These are phyloP conservation scores for Microtus pennsylvanicus DNA, from an alignment of 2,113 vertebrate genomes.

Conservation along the genomic window DNA sequence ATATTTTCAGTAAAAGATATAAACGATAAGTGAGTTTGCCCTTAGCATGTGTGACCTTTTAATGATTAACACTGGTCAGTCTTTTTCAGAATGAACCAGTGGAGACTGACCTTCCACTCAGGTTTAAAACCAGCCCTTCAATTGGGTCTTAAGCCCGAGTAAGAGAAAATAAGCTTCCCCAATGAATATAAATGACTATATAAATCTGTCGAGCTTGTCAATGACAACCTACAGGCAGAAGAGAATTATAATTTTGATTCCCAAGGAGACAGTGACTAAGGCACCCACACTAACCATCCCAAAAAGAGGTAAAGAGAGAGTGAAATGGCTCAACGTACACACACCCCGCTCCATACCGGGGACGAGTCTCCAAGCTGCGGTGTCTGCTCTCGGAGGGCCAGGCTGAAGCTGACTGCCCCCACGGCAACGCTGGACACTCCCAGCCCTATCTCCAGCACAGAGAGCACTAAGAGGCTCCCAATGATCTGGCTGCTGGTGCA, in stretches of 20 bases:
- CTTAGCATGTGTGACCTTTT: conserved; percentile 52
- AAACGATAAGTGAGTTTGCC: conserved; percentile 38
- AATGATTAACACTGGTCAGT: not conserved
- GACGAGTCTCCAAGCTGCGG: conserved; percentile 98
- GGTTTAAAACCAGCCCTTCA: conserved; percentile 76
- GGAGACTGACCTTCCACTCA: not conserved
- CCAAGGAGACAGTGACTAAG: conserved; percentile 65
- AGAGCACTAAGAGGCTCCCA: conserved; percentile 97
- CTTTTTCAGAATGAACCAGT: conserved; percentile 23
- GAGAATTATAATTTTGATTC: conserved; percentile 12
- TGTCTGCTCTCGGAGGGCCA: conserved; percentile 91
- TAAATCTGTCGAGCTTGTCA: conserved; percentile 43
- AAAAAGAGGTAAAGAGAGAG: conserved; percentile 90
- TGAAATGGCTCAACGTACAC: conserved; percentile 95
- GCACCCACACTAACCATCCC: conserved; percentile 80
- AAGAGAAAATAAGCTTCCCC: not conserved
- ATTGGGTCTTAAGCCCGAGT: conserved; percentile 48
- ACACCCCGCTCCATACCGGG: conserved; percentile 99
- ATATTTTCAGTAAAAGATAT: conserved; percentile 63
- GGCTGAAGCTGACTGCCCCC: conserved; percentile 96
- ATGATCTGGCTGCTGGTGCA: conserved; percentile 99
- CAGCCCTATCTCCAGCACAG: conserved; percentile 98
- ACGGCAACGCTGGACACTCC: conserved; percentile 98
- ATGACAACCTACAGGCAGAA: conserved; percentile 68
- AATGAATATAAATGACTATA: conserved; percentile 35